phyloP scores from a whole-genome alignment of 2,797 vertebrate species.

The Platyrinchus mystaceus region DNA sequence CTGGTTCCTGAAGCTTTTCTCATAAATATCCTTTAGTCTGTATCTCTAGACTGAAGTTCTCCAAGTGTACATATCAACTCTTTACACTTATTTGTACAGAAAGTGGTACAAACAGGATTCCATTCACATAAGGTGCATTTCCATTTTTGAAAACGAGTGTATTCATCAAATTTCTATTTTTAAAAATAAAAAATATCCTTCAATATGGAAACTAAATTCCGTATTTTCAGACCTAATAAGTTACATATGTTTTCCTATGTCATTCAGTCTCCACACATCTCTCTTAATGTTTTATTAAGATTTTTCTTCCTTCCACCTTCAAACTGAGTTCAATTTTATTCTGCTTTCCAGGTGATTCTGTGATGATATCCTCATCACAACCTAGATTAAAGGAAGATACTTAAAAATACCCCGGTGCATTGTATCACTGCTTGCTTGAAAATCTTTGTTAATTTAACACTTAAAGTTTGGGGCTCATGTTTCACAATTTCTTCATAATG shows the following conservation, averaged over 20 bases:
- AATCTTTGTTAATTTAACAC: background rate
- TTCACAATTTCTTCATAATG: background rate
- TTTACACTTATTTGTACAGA: background rate
- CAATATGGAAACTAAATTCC: background rate
- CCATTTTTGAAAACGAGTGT: background rate
- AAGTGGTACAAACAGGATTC: background rate
- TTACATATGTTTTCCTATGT: background rate
- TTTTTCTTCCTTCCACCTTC: background rate
- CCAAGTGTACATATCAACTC: background rate
- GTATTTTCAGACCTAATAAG: background rate
- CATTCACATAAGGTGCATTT: background rate
- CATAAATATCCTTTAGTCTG: background rate
- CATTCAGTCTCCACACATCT: rapidly evolving
- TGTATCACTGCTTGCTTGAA: background rate
- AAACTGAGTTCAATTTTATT: background rate
- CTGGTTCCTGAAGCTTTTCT: background rate
- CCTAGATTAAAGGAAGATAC: background rate
- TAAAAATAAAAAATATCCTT: background rate
- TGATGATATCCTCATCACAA: background rate
- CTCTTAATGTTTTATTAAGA: background rate
- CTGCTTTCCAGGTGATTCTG: background rate
- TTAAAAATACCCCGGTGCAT: background rate
- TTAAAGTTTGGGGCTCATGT: background rate
- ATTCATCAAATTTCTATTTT: background rate
- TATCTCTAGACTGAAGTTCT: background rate